These are phyloP conservation scores for Megathymus violae DNA, from an alignment of 1,140 invertebrate genomes.

Conservation along the genomic window DNA sequence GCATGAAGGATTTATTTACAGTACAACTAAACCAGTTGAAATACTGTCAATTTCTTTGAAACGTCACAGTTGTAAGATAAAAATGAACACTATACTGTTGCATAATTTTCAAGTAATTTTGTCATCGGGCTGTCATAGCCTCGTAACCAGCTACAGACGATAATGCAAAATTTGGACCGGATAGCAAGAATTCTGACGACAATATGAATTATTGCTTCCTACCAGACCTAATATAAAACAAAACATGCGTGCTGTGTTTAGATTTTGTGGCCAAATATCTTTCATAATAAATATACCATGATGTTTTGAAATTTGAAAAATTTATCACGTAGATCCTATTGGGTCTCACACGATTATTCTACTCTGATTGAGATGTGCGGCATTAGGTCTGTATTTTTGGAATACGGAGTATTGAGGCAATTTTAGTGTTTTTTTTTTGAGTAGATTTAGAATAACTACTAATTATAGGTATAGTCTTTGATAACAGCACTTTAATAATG, in stretches of 20 bases:
- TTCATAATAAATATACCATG: constrained; percentile 12
- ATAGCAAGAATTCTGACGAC: constrained; percentile 31
- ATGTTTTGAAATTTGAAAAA: too few species aligned
- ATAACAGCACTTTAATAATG: too few species aligned
- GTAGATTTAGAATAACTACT: too few species aligned
- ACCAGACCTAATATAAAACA: constrained; percentile 31
- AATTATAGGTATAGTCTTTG: too few species aligned
- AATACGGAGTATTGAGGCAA: too few species aligned
- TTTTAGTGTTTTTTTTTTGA: too few species aligned
- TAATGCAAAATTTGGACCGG: constrained; percentile 28
- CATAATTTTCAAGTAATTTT: constrained; percentile 13
- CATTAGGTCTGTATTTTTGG: too few species aligned
- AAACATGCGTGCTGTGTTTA: constrained; percentile 23
- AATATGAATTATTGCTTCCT: constrained; percentile 37
- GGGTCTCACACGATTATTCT: too few species aligned
- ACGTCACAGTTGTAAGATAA: constrained; percentile 14
- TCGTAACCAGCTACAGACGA: constrained; percentile 22
- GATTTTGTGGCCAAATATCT: constrained; percentile 16
- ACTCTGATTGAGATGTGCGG: too few species aligned
- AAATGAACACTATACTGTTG: constrained; percentile 19
- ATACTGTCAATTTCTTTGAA: constrained; percentile 19
- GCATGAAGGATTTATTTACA: constrained; percentile 10
- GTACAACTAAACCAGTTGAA: constrained; percentile 7
- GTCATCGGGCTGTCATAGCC: constrained; percentile 30
- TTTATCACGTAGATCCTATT: too few species aligned